Evolutionary conservation across 2,113 vertebrate species (phyloP), one percentile per base, ranked within the genome.

Genomic region (Vulpes vulpes): DNA sequence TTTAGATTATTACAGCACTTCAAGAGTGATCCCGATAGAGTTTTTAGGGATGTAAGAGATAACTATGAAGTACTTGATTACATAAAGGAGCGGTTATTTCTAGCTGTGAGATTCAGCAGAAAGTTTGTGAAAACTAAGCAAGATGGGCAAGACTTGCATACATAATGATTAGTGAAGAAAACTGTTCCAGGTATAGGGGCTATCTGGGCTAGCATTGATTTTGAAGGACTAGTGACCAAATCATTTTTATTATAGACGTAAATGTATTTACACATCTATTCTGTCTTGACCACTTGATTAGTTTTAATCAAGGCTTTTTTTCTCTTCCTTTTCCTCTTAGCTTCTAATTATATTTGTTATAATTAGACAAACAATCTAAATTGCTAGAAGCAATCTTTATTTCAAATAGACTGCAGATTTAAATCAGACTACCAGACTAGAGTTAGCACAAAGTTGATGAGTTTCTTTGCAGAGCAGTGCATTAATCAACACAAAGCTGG

Each of bases 271-370:
- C 11, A 87, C 1, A 89, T 74, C 20, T 83, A 62, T 86, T 27
- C 91, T 91, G 16, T 53, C 32, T 95, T 89, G 73, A 83, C 30
- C n/a, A 62, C 2, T 51, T 86, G 15, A 25, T 89, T 62, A 78
- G 51, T 7, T 89, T 96, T 83, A 79, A 91, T 91, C 19, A 93
- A 96, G 11, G 30, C 11, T 2, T 89, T 96, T 96, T 92, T 87
- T 20, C 27, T 2, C 5, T 35, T 71, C 67, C 16, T 51, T 86
- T 76, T 64, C 16, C 11, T 74, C 53, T 83, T 67, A 19, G 14
- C 32, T 92, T 94, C 79, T 94, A 95, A 92, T 95, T 95, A 65
- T 59, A 80, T 95, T 94, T 96, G 43, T 57, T 82, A 23, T 79
- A 94, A 94, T 91, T 87, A 76, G 91, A 89, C 51, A 91, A 62